Percentiles rank a stretch among this genome's conserved stretches.
These are phyloP conservation scores for Lonchura striata DNA, from an alignment of 2,113 vertebrate species.

Conservation along the genomic window DNA sequence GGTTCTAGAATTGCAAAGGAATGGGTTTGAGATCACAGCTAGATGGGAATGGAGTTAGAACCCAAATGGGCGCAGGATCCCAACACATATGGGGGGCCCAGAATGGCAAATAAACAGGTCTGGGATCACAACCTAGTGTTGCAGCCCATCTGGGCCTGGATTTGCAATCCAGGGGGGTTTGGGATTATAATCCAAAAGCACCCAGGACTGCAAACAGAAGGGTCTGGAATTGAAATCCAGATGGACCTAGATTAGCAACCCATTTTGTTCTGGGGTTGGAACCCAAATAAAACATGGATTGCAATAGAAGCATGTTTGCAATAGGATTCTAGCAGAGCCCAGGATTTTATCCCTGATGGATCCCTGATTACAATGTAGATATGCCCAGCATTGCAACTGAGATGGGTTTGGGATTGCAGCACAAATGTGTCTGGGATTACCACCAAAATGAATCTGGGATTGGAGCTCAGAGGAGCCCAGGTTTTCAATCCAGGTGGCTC, in stretches of 20 bases:
- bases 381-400: background rate
- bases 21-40: background rate
- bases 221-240: background rate
- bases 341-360: background rate
- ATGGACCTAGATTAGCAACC: background rate
- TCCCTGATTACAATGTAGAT: background rate
- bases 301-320: background rate
- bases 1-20: background rate
- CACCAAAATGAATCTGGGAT: background rate
- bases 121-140: fast-evolving
- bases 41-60: background rate
- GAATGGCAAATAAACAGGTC: no score
- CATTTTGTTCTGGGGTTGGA: background rate
- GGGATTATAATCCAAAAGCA: background rate
- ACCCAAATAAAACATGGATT: background rate
- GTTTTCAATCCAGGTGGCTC: background rate
- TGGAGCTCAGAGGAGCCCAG: background rate
- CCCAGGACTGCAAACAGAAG: background rate
- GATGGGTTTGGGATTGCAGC: background rate
- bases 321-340: background rate
- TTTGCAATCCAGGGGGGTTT: background rate
- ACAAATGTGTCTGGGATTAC: background rate
- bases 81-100: background rate
- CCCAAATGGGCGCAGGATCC: background rate
- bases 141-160: background rate